Evolutionary conservation across 1,140 invertebrate genomes (phyloP), one percentile per base, ranked within the genome.

Genomic region (Papilio dardanus): DNA sequence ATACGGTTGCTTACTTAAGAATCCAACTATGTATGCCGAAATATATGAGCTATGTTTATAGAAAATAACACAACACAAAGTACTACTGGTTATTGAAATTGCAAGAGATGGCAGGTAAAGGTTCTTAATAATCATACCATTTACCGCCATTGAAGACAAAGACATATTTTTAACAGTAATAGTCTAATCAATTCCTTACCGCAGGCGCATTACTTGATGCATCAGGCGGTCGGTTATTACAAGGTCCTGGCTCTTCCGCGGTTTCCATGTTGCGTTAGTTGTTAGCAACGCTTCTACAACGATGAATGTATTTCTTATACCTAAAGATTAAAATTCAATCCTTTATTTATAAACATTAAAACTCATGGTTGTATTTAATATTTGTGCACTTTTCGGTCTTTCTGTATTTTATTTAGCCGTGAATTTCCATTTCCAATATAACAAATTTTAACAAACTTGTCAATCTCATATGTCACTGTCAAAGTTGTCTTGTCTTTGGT

Each of bases 171-270:
- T 69, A 14, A 37, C 37, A 69, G 6, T 24, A 54, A 58, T 54
- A 58, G 46, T 73, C 31, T 21, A 58, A 73, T 73, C 71, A 73
- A 73, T 73, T 73, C 71, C 71, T 73, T 73, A 73, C 71, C 71
- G 46, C 71, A 73, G 71, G 71, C 46, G 71, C 71, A 73, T 73
- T 73, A 73, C 28, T 58, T 2, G 71, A 58, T 54, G 71, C 71
- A 73, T 46, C 46, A 73, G 28, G 58, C 30, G 71, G 8, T 31
- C 16, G 50, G 16, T 54, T 31, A 50, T 5, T 28, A 54, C 30
- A 58, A 35, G 50, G 30, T 31, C 71, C 71, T 58, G 71, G n/a
- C 31, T 37, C n/a, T 14, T 33, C 33, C 30, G 33, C 16, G 14
- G 71, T 12, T 21, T 73, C 71, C 71, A 73, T 73, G 37, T n/a